Percentiles rank a stretch among this genome's conserved stretches.
Conservation (phyloP, 2,888 invertebrate species). For the Oligia fasciuncula region DNA sequence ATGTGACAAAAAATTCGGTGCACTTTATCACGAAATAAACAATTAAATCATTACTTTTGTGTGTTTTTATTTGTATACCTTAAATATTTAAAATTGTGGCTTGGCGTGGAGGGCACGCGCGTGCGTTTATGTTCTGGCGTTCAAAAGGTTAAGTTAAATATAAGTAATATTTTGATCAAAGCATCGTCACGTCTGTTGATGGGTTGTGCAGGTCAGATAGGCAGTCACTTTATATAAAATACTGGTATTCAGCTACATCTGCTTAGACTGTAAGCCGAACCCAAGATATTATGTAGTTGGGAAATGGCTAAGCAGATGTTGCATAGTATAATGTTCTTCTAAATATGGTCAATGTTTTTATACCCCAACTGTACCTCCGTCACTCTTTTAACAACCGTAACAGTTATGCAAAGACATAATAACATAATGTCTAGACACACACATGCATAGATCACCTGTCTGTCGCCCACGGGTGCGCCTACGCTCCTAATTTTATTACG, state of each 20-base stretch:
- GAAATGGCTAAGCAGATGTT: background rate
- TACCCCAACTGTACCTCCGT: background rate
- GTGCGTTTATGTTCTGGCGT: no score
- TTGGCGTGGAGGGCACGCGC: no score
- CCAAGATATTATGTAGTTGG: background rate
- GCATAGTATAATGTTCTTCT: background rate
- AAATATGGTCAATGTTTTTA: background rate
- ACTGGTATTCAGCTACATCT: background rate
- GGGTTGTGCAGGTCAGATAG: background rate
- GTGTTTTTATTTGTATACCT: no score
- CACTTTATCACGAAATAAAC: no score
- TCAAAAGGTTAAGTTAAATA: no score
- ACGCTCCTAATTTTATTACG: slow-evolving; percentile 55
- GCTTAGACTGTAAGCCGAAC: background rate
- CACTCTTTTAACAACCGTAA: slow-evolving; percentile 4
- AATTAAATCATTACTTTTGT: no score
- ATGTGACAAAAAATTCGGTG: no score
- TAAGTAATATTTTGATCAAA: no score
- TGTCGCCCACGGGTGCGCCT: slow-evolving; percentile 52
- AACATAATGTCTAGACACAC: slow-evolving; percentile 41
- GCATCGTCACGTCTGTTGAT: no score
- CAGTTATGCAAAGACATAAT: slow-evolving; percentile 41
- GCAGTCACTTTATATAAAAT: background rate
- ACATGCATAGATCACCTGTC: slow-evolving; percentile 36
- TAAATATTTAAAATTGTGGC: no score